Conservation (phyloP, 2,888 invertebrate species). For the Eubasilissa splendida region DNA sequence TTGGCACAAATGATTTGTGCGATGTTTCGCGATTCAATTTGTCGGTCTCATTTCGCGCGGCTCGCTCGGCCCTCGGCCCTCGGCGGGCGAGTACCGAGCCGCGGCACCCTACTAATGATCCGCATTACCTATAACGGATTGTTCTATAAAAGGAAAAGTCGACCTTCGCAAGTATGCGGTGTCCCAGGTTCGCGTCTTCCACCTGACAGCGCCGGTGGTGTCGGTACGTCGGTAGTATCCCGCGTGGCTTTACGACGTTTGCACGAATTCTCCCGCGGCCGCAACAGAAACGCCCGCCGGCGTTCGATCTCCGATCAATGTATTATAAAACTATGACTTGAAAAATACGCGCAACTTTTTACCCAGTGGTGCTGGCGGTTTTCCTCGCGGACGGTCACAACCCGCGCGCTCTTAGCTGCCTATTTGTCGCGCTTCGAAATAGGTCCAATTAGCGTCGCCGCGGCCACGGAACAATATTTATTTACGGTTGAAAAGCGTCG, state of each 20-base stretch:
- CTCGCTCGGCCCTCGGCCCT: background rate
- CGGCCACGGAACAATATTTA: slow-evolving; percentile 21
- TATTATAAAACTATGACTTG: slow-evolving; percentile 16
- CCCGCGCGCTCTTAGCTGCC: slow-evolving; percentile 1
- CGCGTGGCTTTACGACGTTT: slow-evolving; percentile 45
- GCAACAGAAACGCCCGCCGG: slow-evolving; percentile 13
- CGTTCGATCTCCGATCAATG: slow-evolving; percentile 42
- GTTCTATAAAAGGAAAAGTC: slow-evolving; percentile 59
- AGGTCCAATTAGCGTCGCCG: slow-evolving; percentile 44
- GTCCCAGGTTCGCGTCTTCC: slow-evolving; percentile 34
- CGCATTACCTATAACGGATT: slow-evolving; percentile 51
- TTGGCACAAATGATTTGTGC: background rate
- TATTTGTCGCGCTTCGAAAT: slow-evolving; percentile 37
- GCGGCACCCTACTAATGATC: slow-evolving; percentile 44
- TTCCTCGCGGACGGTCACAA: slow-evolving; percentile 40
- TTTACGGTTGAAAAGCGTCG: background rate
- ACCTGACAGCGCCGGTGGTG: slow-evolving; percentile 28
- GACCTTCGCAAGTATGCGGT: slow-evolving; percentile 57
- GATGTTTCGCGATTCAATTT: background rate
- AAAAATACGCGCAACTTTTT: slow-evolving; percentile 24
- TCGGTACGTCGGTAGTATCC: slow-evolving; percentile 31
- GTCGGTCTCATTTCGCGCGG: slow-evolving; percentile 6
- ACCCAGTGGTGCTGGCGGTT: slow-evolving; percentile 25
- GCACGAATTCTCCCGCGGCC: slow-evolving; percentile 31
- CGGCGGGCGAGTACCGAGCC: background rate